phyloP scores from a whole-genome alignment of 2,113 vertebrate species.

The Solenodon paradoxus region DNA sequence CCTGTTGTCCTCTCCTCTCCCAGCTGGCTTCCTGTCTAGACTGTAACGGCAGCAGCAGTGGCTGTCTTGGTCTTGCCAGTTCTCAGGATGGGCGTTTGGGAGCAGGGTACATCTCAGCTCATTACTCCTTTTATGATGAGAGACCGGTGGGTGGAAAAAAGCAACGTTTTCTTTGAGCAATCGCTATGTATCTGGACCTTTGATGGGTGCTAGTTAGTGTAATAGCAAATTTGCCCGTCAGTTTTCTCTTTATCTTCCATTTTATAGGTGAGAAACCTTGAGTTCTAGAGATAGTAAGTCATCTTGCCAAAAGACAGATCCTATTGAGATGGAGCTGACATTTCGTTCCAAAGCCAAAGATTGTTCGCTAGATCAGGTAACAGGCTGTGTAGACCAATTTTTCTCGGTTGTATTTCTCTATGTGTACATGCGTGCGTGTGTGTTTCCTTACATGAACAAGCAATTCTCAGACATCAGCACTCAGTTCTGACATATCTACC shows the following conservation, averaged over 20 bases:
- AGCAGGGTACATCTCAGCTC: neutral
- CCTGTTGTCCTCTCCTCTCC: neutral
- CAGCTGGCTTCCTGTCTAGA: neutral
- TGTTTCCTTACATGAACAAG: no score
- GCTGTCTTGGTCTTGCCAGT: neutral
- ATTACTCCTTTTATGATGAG: neutral
- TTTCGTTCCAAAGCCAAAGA: neutral
- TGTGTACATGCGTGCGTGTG: no score
- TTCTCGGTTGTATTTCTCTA: no score
- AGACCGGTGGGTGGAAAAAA: neutral
- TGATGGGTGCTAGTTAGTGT: neutral
- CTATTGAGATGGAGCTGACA: neutral
- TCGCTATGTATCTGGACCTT: neutral
- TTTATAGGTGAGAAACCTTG: no score
- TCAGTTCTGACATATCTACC: no score
- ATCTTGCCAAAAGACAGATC: neutral
- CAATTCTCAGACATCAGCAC: no score
- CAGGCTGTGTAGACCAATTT: no score
- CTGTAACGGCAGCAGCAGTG: no score
- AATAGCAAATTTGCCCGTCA: neutral
- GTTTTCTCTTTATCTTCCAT: neutral
- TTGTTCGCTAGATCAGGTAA: accelerated
- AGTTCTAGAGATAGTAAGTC: neutral
- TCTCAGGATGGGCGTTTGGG: neutral
- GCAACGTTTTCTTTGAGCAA: neutral